Base-by-base conservation (phyloP, 1,140 invertebrate species). In the Brachionus manjavacas region DNA sequence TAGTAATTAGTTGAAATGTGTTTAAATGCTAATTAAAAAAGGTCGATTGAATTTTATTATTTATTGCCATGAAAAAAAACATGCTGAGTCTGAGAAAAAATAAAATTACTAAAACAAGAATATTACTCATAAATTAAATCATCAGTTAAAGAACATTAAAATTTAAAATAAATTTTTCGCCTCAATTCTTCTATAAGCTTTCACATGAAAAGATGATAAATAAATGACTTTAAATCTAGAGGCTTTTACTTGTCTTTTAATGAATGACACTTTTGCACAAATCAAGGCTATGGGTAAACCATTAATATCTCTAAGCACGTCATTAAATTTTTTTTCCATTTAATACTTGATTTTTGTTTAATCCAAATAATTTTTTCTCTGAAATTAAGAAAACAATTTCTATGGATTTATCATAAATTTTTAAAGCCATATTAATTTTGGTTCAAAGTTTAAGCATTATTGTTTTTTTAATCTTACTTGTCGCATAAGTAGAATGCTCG, bases 1-100 rank as follows among this genome's bases (percentile, higher is more conserved):
- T 68, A 68, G 66, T 68, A 68, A 68, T 68, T 68, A 39, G 25
- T 31, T 72, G 14, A 72, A 60, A 16, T 39, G 43, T 41, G 6
- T 41, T 72, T 41, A n/a, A 41, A 72, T 72, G 68, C 68, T 72
- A 72, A 72, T 72, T 72, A 72, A 72, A 72, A 68, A 68, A 46
- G 28, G 25, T 31, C 64, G 25, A 35, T 68, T 68, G 31, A n/a
- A 31, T 68, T 35, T 31, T 1, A 55, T 16, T 9, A 68, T 68
- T 68, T 68, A 39, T 28, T 31, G 25, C 25, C 66, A 31, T 68
- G 66, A 68, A 68, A 68, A 31, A 39, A 68, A 68, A 2, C 20
- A 66, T 66, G 60, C 46, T 52, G 46, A 52, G 46, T 52, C 16
- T 35, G 31, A 35, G 31, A 35, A 35, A 49, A 25, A 66, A 20